Conservation (phyloP, 2,888 invertebrate species). For the Ectropis crepuscularia region DNA sequence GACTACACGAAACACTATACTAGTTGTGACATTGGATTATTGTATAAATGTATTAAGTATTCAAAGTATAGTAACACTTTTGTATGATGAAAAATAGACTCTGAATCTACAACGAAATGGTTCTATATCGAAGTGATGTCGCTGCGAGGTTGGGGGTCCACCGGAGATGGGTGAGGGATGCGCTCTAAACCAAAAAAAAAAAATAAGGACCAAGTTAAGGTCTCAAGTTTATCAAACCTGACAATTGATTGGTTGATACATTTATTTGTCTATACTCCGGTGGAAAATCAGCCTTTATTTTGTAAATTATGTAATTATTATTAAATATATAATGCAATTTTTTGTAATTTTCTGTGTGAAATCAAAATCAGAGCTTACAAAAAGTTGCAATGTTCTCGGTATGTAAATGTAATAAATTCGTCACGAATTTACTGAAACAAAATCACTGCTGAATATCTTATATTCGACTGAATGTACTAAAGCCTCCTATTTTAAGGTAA, state of each 20-base stretch:
- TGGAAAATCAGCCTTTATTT: neutral
- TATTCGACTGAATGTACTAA: constrained; percentile 46
- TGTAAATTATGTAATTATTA: constrained; percentile 33
- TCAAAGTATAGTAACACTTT: constrained; percentile 27
- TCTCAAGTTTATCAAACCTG: no score
- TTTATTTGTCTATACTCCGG: no score
- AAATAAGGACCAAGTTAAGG: no score
- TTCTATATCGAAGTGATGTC: constrained; percentile 18
- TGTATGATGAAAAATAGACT: constrained; percentile 26
- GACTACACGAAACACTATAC: constrained; percentile 10
- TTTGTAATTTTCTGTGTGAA: constrained; percentile 20
- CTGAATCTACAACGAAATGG: constrained; percentile 11
- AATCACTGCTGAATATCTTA: constrained; percentile 33
- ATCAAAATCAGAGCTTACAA: constrained; percentile 9
- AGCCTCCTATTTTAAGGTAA: constrained; percentile 34
- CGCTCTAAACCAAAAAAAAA: no score
- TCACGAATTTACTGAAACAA: constrained; percentile 37
- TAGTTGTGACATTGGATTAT: constrained; percentile 22
- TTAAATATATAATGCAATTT: constrained; percentile 16
- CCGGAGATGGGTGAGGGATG: no score
- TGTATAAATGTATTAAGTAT: neutral
- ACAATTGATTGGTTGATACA: no score
- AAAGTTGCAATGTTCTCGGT: constrained; percentile 30
- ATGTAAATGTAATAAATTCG: constrained; percentile 42
- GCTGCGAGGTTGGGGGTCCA: neutral